A percentile compares a stretch with the other conserved stretches of the same genome.
phyloP scores from a whole-genome alignment of 1,140 invertebrate species.

The Vollenhovia emeryi region DNA sequence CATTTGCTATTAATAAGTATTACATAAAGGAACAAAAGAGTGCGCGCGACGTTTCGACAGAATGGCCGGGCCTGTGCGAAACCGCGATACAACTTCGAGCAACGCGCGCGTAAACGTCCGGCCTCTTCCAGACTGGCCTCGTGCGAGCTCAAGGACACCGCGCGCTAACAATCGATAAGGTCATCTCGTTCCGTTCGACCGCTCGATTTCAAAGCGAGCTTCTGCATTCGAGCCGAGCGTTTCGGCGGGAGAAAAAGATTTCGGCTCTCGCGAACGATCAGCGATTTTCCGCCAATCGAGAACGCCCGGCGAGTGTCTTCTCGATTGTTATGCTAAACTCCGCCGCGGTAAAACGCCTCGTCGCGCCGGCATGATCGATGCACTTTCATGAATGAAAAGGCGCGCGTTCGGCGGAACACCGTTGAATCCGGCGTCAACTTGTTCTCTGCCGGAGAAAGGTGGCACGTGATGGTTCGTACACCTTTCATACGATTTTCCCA shows the following conservation, averaged over 20 bases:
- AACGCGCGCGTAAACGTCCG: not conserved
- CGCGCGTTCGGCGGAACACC: not conserved
- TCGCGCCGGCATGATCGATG: not conserved
- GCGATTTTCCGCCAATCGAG: not conserved
- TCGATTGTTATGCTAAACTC: not conserved
- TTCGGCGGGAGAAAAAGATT: not conserved
- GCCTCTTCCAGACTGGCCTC: not conserved
- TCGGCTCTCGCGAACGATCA: not conserved
- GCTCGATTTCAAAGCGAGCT: not conserved
- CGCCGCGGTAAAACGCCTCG: not conserved
- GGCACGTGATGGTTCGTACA: too few species aligned
- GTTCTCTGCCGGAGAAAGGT: not conserved
- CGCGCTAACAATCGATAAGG: conserved; percentile 38
- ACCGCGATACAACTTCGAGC: too few species aligned
- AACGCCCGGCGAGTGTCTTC: not conserved
- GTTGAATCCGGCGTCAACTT: not conserved
- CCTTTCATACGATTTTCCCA: too few species aligned
- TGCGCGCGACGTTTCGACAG: not conserved
- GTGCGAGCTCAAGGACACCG: conserved; percentile 28
- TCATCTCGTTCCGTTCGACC: not conserved
- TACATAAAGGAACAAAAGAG: conserved; percentile 40
- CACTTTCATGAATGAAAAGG: conserved; percentile 5
- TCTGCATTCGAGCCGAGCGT: not conserved
- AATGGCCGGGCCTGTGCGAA: not conserved
- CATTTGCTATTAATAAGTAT: conserved; percentile 47